A percentile compares a stretch with the other conserved stretches of the same genome.
phyloP scores from a whole-genome alignment of 2,113 vertebrate species.

The Clarias magur region DNA sequence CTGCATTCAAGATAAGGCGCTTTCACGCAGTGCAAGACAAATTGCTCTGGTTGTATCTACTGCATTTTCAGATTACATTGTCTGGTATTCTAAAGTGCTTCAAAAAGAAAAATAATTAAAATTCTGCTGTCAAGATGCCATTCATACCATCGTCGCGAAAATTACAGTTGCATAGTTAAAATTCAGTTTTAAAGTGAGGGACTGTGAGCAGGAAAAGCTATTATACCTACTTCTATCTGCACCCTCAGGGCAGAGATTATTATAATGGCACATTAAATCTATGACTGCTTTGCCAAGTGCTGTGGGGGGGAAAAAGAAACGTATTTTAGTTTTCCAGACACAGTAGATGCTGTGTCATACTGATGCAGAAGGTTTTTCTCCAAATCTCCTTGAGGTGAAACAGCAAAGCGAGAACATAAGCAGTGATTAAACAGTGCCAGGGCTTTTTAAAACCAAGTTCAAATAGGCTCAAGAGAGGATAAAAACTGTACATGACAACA shows the following conservation, averaged over 20 bases:
- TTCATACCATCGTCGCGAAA: conserved; percentile 40
- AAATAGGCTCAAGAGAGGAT: background rate
- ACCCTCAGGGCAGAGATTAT: conserved; percentile 27
- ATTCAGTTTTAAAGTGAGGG: conserved; percentile 42
- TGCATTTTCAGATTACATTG: conserved; percentile 56
- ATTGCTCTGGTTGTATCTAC: conserved; percentile 55
- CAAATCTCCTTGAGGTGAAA: conserved; percentile 7
- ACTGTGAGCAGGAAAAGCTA: background rate
- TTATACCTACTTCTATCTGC: conserved; percentile 10
- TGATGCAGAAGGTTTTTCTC: background rate
- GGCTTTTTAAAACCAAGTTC: conserved; percentile 3
- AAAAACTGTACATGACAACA: background rate
- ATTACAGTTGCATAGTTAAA: conserved; percentile 34
- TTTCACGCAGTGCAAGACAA: conserved; percentile 53
- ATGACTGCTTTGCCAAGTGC: conserved; percentile 23
- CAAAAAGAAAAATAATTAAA: conserved; percentile 55
- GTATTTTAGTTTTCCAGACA: conserved; percentile 2
- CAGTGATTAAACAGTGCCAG: background rate
- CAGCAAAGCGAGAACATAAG: background rate
- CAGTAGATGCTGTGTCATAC: background rate
- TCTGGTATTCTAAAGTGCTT: conserved; percentile 32
- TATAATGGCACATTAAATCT: conserved; percentile 33
- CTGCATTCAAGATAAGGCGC: conserved; percentile 53
- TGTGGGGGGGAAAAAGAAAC: background rate
- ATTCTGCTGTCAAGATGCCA: conserved; percentile 51